Evolutionary conservation across 2,113 vertebrate species (phyloP), one percentile per base, ranked within the genome.

Genomic region (Mobula birostris): DNA sequence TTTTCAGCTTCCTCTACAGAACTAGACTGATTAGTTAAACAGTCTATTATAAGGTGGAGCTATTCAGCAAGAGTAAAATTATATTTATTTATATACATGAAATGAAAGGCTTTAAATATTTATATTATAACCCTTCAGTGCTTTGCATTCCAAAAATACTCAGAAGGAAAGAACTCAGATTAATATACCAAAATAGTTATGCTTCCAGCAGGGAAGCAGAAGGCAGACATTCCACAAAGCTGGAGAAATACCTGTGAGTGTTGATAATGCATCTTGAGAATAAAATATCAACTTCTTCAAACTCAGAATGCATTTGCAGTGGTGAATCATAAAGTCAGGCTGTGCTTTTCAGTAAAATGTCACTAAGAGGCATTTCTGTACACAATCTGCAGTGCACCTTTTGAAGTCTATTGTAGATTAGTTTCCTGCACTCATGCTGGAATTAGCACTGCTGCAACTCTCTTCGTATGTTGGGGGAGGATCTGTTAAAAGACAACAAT

Each of bases 391-490:
- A 76, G 36, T 93, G 56, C 8, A 36, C 48, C 91, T 93, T 48
- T 29, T 40, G 70, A 74, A 48, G 32, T 93, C 40, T 0, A n/a
- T 0, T 40, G 79, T 48, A 94, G 94, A 90, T 96, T 96, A 97
- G 94, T 97, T 97, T 95, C 96, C 95, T 0, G 97, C 97, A 96
- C 95, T 97, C 95, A 96, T 95, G 95, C 96, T 95, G 70, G 95
- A 95, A 94, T 97, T 96, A 94, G 96, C 97, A 83, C 96, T 96
- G 94, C 98, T 97, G 95, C 97, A 98, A 96, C 98, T 99, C 95
- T 98, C 98, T n/a, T 98, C 97, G 0, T 99, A 99, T 63, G 98
- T 97, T 0, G 99, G 99, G 17, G 98, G 98, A 0, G 98, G 97
- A 78, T 98, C 99, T 99, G 97, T 0, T 7, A 95, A 32, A 95